Evolutionary conservation across 1,140 invertebrate species (phyloP).

Genomic region (Grapholita molesta): DNA sequence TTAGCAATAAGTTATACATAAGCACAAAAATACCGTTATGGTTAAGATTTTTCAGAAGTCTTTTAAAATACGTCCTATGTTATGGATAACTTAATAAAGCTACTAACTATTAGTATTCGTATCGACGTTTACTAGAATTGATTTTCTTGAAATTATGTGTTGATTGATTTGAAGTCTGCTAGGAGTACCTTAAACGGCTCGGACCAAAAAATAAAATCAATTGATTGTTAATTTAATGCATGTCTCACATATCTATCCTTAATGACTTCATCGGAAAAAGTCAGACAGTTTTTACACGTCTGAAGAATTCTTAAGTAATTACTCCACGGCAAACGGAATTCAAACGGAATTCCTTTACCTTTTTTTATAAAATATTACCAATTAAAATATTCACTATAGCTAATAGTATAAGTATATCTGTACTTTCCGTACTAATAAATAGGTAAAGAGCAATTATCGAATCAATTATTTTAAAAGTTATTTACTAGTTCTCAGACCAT

Average conservation of each 20-base stretch:
- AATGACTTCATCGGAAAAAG: slow-evolving; percentile 42
- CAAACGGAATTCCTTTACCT: neutral
- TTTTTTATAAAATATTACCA: neutral
- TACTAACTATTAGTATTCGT: no score
- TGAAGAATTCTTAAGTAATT: slow-evolving; percentile 14
- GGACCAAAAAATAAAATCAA: neutral
- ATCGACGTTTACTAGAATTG: neutral
- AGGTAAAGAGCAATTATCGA: no score
- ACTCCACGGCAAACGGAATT: no score
- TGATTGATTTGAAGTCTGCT: neutral
- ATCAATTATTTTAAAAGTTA: no score
- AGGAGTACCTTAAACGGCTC: neutral
- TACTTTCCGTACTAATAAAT: neutral
- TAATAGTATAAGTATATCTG: neutral
- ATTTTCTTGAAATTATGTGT: neutral
- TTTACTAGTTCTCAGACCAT: no score
- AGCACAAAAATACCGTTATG: no score
- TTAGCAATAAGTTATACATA: no score
- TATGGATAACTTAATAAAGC: neutral
- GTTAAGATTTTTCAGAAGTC: no score
- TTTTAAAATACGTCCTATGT: neutral
- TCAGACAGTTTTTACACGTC: slow-evolving; percentile 23
- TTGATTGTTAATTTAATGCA: slow-evolving; percentile 39
- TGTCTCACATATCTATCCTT: slow-evolving; percentile 29
- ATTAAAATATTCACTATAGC: neutral